Percentiles rank a stretch among this genome's conserved stretches.
phyloP scores from a whole-genome alignment of 2,888 invertebrate genomes.

The Stenchaetothrips biformis region DNA sequence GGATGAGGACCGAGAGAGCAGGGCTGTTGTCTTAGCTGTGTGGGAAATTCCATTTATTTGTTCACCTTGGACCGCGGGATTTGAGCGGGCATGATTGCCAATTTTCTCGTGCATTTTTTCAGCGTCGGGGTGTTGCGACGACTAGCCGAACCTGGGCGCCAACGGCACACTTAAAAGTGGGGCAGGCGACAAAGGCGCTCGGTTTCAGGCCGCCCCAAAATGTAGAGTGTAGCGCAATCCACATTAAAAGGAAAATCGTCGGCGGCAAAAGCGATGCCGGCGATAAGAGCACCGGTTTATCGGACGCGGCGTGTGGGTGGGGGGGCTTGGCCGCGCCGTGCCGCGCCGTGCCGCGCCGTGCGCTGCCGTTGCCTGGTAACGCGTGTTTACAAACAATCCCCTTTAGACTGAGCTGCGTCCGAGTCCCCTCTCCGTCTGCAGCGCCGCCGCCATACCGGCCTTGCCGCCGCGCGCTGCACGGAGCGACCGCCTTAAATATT shows the following conservation, averaged over 20 bases:
- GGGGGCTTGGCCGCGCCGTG: background rate
- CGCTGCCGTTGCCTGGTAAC: background rate
- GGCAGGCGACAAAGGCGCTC: no score
- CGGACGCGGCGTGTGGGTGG: background rate
- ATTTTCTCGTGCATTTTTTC: background rate
- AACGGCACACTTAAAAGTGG: no score
- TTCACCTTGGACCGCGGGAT: conserved; percentile 10
- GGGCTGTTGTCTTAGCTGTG: conserved; percentile 8
- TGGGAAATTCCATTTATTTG: conserved; percentile 12
- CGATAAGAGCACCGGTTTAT: background rate
- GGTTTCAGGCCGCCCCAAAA: no score
- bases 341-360: background rate
- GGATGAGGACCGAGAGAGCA: background rate
- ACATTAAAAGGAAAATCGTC: no score
- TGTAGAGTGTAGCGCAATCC: no score
- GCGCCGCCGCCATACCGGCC: background rate
- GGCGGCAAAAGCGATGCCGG: no score
- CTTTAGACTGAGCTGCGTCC: background rate
- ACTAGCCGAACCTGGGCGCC: no score
- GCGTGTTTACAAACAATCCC: conserved; percentile 20
- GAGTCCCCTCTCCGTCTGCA: background rate
- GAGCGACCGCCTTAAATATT: background rate
- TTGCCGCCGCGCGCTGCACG: background rate
- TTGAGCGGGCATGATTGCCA: background rate
- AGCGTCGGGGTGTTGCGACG: no score